phyloP scores from a whole-genome alignment of 1,140 invertebrate genomes.

The Conus betulinus region DNA sequence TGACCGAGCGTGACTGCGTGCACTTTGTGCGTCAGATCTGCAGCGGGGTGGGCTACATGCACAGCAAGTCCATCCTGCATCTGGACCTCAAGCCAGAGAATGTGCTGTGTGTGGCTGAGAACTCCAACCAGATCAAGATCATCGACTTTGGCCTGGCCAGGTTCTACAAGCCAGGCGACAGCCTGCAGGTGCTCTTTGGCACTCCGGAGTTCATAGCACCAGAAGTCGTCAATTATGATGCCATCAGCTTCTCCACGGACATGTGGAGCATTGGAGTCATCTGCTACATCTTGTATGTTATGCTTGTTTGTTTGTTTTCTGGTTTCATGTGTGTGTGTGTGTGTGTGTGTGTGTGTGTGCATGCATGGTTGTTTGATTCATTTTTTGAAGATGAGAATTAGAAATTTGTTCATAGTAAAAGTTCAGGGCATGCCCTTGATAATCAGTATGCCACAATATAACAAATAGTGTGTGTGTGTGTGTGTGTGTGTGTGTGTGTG shows the following conservation, averaged over 20 bases:
- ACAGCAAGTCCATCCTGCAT: conserved; percentile 89
- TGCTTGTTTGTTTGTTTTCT: background rate
- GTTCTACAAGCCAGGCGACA: conserved; percentile 82
- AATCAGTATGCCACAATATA: too few species aligned
- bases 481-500: background rate
- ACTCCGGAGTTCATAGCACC: conserved; percentile 96
- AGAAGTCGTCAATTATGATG: conserved; percentile 94
- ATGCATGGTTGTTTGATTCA: too few species aligned
- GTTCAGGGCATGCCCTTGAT: too few species aligned
- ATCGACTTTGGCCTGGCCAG: conserved; percentile 93
- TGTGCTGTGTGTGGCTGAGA: conserved; percentile 91
- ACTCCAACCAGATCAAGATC: conserved; percentile 87
- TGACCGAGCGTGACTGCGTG: conserved; percentile 93
- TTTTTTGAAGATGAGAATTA: too few species aligned
- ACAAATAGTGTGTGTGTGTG: too few species aligned
- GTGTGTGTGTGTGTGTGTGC: too few species aligned
- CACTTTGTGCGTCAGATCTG: conserved; percentile 95
- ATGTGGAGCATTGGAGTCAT: conserved; percentile 98
- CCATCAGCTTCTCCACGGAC: conserved; percentile 88
- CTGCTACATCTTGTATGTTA: conserved; percentile 92
- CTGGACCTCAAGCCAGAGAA: conserved; percentile 96
- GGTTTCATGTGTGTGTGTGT: too few species aligned
- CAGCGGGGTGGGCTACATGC: conserved; percentile 92
- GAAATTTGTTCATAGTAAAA: too few species aligned
- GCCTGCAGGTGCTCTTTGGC: conserved; percentile 88